Evolutionary conservation across 2,797 vertebrate species (phyloP), one percentile per base, ranked within the genome.

Genomic region (Caiman crocodilus): DNA sequence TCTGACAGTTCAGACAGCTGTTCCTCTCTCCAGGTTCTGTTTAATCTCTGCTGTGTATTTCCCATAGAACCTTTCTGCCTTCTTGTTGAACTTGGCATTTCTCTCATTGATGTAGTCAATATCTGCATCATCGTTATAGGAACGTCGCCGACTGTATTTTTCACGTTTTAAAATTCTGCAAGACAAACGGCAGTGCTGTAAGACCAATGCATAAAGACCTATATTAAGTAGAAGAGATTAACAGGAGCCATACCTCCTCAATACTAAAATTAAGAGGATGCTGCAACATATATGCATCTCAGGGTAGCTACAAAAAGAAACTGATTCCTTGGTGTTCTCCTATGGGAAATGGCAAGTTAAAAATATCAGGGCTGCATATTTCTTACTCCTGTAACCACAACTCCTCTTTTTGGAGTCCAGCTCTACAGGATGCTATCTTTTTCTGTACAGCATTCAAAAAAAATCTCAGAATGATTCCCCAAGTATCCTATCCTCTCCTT

Each of bases 1-100:
- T 26, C 0, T 1, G 4, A 1, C 0, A 1, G 5, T n/a, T 98
- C 98, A 99, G 59, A 99, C 99, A 0, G 99, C 99, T 0, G 99
- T 99, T 89, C 99, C 99, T 95, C 99, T 98, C 98, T 99, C 99
- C 98, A 99, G 84, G 97, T 99, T 99, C 96, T 99, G 99, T 71
- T 99, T 99, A 96, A 99, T 99, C 97, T 99, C 99, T 0, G 99
- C 99, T 0, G 99, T 99, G 94, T 99, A 99, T 97, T 99, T 99
- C 91, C 99, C 99, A 0, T 99, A 99, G 98, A 99, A 99, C 28
- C 99, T 98, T 94, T 99, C 99, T 0, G 99, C 99, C 94, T 99
- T 99, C 98, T 99, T 99, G 97, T 99, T 99, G 98, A 99, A 99
- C 95, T 99, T 99, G 97, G 99, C 99, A 1, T 99, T 99, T 69